A percentile compares a stretch with the other conserved stretches of the same genome.
Evolutionary conservation across 92 coral and sea anemone species (phyloP).

Genomic region (Hydrozoanthus gracilis): DNA sequence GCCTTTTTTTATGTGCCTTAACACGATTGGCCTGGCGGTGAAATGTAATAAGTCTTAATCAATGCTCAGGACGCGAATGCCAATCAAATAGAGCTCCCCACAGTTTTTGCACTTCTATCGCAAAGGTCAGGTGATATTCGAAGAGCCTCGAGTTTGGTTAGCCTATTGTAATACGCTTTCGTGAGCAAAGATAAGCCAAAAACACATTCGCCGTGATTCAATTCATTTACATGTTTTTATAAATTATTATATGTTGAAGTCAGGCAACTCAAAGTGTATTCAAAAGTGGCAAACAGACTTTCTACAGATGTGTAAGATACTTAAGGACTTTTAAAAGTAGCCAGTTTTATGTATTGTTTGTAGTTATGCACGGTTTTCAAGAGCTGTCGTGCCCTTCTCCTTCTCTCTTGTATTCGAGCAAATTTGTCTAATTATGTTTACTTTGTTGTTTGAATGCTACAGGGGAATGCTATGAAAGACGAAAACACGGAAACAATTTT

Average conservation of each 20-base stretch:
- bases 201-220: slow-evolving; percentile 53
- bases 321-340: slow-evolving; percentile 24
- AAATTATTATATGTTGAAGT: slow-evolving; percentile 47
- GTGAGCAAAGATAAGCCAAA: slow-evolving; percentile 69
- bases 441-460: slow-evolving; percentile 75
- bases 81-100: slow-evolving; percentile 77
- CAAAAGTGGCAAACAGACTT: slow-evolving; percentile 3
- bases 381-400: slow-evolving; percentile 32
- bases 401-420: slow-evolving; percentile 39
- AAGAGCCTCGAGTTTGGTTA: slow-evolving; percentile 58
- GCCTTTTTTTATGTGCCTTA: slow-evolving; percentile 50
- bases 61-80: slow-evolving; percentile 73
- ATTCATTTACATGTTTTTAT: slow-evolving; percentile 78
- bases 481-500: slow-evolving; percentile 56
- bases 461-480: slow-evolving; percentile 71
- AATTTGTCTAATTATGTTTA: slow-evolving; percentile 69
- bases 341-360: slow-evolving; percentile 17
- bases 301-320: slow-evolving; percentile 26
- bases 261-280: slow-evolving; percentile 18
- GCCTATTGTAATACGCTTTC: slow-evolving; percentile 71
- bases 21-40: slow-evolving; percentile 77
- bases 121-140: slow-evolving; percentile 59
- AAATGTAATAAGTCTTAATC: slow-evolving; percentile 89
- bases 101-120: slow-evolving; percentile 45
- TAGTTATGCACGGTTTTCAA: slow-evolving; percentile 27